These are phyloP conservation scores for Sibirionetta formosa DNA, from an alignment of 2,797 vertebrate genomes.

Conservation along the genomic window DNA sequence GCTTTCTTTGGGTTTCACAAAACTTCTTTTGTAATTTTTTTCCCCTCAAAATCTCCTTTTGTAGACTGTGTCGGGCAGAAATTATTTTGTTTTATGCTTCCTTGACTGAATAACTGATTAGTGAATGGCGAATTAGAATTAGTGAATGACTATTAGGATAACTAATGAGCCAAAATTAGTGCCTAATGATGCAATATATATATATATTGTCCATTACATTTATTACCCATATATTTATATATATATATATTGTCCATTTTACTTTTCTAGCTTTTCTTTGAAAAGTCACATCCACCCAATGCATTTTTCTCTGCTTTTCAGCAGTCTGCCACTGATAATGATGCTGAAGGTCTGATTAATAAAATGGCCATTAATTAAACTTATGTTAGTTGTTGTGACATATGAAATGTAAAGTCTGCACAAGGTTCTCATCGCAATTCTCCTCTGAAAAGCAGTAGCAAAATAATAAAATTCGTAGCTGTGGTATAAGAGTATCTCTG, in stretches of 20 bases:
- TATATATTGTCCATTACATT: not conserved
- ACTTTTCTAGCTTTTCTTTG: not conserved
- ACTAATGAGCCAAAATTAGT: not conserved
- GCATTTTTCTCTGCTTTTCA: not conserved
- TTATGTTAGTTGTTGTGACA: not conserved
- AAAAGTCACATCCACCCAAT: not conserved
- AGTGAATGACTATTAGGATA: too few relatives aligned
- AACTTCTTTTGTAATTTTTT: too few relatives aligned
- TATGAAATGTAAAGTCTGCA: not conserved
- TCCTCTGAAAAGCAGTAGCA: not conserved
- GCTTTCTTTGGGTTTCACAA: not conserved
- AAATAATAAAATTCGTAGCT: not conserved
- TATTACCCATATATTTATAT: not conserved
- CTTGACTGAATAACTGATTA: not conserved
- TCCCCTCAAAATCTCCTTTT: not conserved
- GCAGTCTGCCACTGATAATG: not conserved
- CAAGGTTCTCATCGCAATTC: not conserved
- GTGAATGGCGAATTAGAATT: too few relatives aligned
- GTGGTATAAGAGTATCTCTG: not conserved
- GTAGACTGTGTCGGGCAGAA: fast-evolving
- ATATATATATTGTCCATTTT: not conserved
- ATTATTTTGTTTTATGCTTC: not conserved
- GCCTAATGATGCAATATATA: not conserved
- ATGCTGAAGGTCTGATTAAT: not conserved
- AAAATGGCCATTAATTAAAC: not conserved